A percentile compares a stretch with the other conserved stretches of the same genome.
Conservation (phyloP, 1,140 invertebrate species). For the Latrodectus geometricus region DNA sequence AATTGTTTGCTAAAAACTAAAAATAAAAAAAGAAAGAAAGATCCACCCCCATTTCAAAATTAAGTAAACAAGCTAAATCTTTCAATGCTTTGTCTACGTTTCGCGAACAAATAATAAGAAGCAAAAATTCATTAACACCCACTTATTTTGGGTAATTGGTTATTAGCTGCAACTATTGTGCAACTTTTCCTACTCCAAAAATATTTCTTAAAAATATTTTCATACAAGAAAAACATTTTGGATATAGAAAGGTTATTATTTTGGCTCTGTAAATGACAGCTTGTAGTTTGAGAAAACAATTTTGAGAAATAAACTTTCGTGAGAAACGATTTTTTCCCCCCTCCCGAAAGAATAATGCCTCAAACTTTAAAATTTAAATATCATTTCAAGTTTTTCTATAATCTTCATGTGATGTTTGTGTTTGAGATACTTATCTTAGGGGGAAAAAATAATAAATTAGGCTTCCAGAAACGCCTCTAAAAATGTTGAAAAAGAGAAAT, state of each 20-base stretch:
- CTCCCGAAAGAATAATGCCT: background rate
- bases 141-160: background rate
- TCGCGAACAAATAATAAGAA: background rate
- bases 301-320: background rate
- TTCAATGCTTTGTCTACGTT: too few relatives aligned
- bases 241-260: background rate
- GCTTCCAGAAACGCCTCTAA: slow-evolving; percentile 8
- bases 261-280: background rate
- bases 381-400: background rate
- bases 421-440: background rate
- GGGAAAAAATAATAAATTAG: background rate
- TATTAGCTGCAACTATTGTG: background rate
- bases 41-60: too few relatives aligned
- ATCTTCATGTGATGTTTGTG: background rate
- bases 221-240: background rate
- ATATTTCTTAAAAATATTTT: background rate
- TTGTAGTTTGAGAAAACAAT: background rate
- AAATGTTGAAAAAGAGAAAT: slow-evolving; percentile 21
- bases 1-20: too few relatives aligned
- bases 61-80: too few relatives aligned
- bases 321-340: slow-evolving; percentile 6
- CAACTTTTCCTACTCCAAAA: background rate
- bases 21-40: too few relatives aligned
- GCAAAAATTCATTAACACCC: background rate
- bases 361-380: slow-evolving; percentile 30